A percentile compares a stretch with the other conserved stretches of the same genome.
Conservation (phyloP, 2,888 invertebrate species). For the Microctonus brassicae region DNA sequence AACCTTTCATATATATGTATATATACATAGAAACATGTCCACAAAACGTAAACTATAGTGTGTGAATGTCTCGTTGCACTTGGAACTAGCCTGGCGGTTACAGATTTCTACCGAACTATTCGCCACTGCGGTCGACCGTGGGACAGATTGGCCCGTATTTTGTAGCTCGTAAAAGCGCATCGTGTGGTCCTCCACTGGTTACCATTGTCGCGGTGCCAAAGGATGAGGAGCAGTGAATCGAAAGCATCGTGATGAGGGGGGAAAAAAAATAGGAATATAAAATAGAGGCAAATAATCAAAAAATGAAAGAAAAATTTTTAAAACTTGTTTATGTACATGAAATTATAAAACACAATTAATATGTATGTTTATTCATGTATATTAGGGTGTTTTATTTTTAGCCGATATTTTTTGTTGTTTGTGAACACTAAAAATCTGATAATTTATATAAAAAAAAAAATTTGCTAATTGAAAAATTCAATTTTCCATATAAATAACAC, state of each 20-base stretch:
- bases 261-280: conserved; percentile 2
- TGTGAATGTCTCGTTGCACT: conserved; percentile 6
- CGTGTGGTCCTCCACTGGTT: conserved; percentile 49
- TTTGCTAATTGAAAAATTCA: no score
- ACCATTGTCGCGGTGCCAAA: conserved; percentile 44
- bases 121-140: conserved; percentile 60
- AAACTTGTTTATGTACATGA: background rate
- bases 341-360: no score
- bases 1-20: conserved; percentile 20
- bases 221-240: conserved; percentile 26
- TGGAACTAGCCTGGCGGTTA: conserved; percentile 34
- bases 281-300: conserved; percentile 22
- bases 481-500: no score
- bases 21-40: background rate
- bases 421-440: no score
- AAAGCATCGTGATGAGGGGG: conserved; percentile 4
- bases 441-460: no score
- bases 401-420: no score
- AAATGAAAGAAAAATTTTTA: background rate
- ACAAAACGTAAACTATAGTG: background rate
- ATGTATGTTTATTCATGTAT: no score
- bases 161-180: conserved; percentile 62
- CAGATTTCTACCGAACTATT: conserved; percentile 64
- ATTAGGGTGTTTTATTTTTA: no score
- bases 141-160: conserved; percentile 65